phyloP scores from a whole-genome alignment of 1,140 invertebrate genomes.

The Copidosoma floridanum region DNA sequence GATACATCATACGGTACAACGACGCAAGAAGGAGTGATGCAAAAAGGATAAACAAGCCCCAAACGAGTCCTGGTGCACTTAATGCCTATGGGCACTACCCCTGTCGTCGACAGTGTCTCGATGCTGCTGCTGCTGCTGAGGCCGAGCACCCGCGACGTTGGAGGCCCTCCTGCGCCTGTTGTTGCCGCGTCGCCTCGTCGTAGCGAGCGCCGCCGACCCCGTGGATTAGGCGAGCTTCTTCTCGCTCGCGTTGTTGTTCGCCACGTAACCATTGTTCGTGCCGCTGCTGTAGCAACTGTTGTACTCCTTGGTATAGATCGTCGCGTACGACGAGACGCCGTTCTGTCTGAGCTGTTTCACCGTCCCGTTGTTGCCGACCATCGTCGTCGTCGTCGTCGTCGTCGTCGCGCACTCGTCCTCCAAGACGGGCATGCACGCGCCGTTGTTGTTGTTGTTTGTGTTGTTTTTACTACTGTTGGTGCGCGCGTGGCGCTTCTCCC shows the following conservation, averaged over 20 bases:
- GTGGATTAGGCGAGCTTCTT: slow-evolving; percentile 50
- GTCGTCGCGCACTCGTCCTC: slow-evolving; percentile 48
- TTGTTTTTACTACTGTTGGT: slow-evolving; percentile 43
- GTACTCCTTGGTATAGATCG: slow-evolving; percentile 62
- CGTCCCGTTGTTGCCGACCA: not conserved
- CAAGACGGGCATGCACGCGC: slow-evolving; percentile 64
- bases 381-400: too few species aligned
- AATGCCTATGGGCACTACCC: too few species aligned
- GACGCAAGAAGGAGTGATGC: too few species aligned
- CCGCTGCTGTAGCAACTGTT: slow-evolving; percentile 68
- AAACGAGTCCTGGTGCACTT: too few species aligned
- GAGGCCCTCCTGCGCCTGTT: slow-evolving; percentile 3
- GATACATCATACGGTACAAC: too few species aligned
- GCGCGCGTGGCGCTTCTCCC: slow-evolving; percentile 31
- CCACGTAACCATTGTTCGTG: slow-evolving; percentile 66
- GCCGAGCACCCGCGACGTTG: not conserved
- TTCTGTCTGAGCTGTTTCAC: slow-evolving; percentile 48
- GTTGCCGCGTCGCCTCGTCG: not conserved
- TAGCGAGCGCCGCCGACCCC: not conserved
- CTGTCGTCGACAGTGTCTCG: not conserved
- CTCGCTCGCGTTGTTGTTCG: slow-evolving; percentile 46
- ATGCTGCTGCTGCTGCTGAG: not conserved
- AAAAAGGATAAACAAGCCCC: too few species aligned
- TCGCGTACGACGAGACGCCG: slow-evolving; percentile 57
- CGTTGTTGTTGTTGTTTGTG: slow-evolving; percentile 29